A percentile compares a stretch with the other conserved stretches of the same genome.
Evolutionary conservation across 2,888 invertebrate species (phyloP).

Genomic region (Euspilapteryx auroguttella): DNA sequence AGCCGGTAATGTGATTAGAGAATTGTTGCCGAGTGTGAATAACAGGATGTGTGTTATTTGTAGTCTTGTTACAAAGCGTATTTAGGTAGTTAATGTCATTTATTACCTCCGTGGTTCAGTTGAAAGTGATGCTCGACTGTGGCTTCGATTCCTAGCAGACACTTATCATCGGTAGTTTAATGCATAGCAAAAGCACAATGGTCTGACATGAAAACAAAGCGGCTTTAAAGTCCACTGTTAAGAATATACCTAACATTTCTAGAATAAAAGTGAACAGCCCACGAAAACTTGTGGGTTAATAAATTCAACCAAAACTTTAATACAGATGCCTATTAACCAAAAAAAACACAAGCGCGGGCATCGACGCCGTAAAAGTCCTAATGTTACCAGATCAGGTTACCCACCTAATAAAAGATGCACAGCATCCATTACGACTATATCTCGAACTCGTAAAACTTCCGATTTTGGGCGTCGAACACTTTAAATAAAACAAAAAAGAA

Average conservation of each 20-base stretch:
- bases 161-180: no score
- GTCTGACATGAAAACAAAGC: no score
- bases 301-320: no score
- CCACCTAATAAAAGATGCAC: constrained; percentile 38
- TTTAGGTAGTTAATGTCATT: not conserved
- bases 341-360: no score
- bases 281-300: no score
- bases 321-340: no score
- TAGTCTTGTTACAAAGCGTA: not conserved
- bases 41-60: not conserved
- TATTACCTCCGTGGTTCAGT: not conserved
- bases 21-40: not conserved
- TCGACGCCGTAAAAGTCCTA: not conserved
- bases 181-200: no score
- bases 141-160: no score
- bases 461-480: constrained; percentile 17
- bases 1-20: constrained; percentile 37
- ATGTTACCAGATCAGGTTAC: constrained; percentile 24
- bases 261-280: not conserved
- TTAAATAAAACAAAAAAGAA: no score
- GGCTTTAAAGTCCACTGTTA: no score
- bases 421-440: constrained; percentile 32
- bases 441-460: constrained; percentile 32
- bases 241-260: no score
- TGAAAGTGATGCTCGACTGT: not conserved